Conservation (phyloP, 2,888 invertebrate genomes). For the Cerceris ruficornis region DNA sequence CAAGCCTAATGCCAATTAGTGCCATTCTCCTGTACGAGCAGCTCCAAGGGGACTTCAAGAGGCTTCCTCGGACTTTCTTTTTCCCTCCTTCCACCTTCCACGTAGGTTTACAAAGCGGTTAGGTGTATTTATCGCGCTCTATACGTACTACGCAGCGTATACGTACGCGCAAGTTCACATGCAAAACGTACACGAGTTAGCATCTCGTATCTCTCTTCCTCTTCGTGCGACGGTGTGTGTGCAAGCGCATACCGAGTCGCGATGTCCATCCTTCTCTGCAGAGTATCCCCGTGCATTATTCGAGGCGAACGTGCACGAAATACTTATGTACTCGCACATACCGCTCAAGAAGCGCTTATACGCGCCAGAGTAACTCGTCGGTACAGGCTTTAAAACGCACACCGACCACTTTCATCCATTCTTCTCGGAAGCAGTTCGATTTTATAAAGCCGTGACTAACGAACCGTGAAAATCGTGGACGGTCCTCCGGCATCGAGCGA, state of each 20-base stretch:
- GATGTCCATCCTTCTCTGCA: constrained; percentile 38
- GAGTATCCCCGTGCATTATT: constrained; percentile 56
- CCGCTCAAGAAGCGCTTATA: constrained; percentile 8
- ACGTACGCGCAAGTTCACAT: background rate
- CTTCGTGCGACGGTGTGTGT: background rate
- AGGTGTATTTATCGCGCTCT: constrained; percentile 60
- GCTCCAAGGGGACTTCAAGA: constrained; percentile 61
- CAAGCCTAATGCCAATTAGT: constrained; percentile 81
- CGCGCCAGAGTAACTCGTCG: background rate
- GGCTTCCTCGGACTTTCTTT: constrained; percentile 61
- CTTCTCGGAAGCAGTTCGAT: constrained; percentile 50
- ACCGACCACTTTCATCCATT: background rate
- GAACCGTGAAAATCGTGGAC: constrained; percentile 73
- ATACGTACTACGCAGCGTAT: constrained; percentile 17
- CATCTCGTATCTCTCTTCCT: background rate
- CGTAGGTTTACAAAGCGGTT: constrained; percentile 58
- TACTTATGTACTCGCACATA: constrained; percentile 56
- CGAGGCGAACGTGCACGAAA: constrained; percentile 62
- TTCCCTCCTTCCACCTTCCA: constrained; percentile 47
- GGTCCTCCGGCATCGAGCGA: constrained; percentile 23
- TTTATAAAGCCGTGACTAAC: constrained; percentile 70
- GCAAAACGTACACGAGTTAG: background rate
- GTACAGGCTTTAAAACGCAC: background rate
- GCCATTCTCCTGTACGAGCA: constrained; percentile 77
- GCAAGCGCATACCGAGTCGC: background rate